Conservation (phyloP, 2,888 invertebrate genomes). For the Drosophila mettleri region DNA sequence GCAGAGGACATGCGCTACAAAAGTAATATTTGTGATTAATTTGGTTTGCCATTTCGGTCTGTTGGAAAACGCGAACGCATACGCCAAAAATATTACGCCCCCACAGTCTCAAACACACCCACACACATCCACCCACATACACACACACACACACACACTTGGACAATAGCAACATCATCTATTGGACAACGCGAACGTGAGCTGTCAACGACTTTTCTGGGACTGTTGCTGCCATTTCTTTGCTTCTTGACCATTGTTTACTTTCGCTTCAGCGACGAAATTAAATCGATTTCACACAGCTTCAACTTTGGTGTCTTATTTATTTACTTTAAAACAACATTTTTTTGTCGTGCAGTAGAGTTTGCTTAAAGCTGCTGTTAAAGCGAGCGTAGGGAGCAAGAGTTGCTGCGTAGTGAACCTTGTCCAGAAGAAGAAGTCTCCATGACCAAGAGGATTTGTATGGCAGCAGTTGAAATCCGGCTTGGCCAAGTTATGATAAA, state of each 20-base stretch:
- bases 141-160: neutral
- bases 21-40: slow-evolving; percentile 79
- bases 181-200: slow-evolving; percentile 71
- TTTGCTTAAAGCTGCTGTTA: slow-evolving; percentile 41
- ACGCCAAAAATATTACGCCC: slow-evolving; percentile 60
- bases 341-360: slow-evolving; percentile 4
- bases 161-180: slow-evolving; percentile 61
- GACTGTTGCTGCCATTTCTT: slow-evolving; percentile 35
- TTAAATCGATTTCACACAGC: slow-evolving; percentile 67
- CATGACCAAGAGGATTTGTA: slow-evolving; percentile 20
- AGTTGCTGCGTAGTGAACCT: slow-evolving; percentile 19
- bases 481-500: slow-evolving; percentile 71
- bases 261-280: slow-evolving; percentile 68
- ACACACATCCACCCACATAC: slow-evolving; percentile 3
- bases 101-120: slow-evolving; percentile 17
- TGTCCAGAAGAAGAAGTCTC: slow-evolving; percentile 23
- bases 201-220: slow-evolving; percentile 74
- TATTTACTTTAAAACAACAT: neutral
- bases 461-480: slow-evolving; percentile 53
- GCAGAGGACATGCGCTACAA: slow-evolving; percentile 20
- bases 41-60: slow-evolving; percentile 69
- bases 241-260: slow-evolving; percentile 52
- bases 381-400: slow-evolving; percentile 29
- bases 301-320: slow-evolving; percentile 39
- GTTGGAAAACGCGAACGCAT: slow-evolving; percentile 62